These are phyloP conservation scores for Coptotermes formosanus DNA, from an alignment of 1,140 invertebrate genomes.

Conservation along the genomic window DNA sequence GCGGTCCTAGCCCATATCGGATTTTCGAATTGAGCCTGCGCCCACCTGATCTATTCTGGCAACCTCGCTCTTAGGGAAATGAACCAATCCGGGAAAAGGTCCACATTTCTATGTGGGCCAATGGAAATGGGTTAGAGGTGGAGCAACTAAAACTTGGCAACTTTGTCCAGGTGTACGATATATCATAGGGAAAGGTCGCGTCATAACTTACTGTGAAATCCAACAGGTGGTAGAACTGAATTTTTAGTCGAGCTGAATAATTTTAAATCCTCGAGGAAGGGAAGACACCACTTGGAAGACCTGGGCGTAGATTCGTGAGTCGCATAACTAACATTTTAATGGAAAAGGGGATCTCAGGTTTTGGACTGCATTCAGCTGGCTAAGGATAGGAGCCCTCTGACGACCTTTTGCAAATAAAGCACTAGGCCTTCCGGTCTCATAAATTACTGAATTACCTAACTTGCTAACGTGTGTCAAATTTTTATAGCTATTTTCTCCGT, in stretches of 20 bases:
- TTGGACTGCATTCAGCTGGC: no score
- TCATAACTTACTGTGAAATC: not conserved
- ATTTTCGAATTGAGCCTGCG: slow-evolving; percentile 6
- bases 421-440: no score
- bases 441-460: no score
- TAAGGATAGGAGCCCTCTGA: no score
- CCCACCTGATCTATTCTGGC: not conserved
- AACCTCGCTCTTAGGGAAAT: slow-evolving; percentile 2
- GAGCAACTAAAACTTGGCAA: not conserved
- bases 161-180: not conserved
- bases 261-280: no score
- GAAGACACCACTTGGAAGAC: no score
- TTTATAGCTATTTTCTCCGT: no score
- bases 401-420: no score
- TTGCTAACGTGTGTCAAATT: no score
- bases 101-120: not conserved
- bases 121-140: not conserved
- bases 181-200: not conserved
- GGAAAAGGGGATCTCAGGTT: no score
- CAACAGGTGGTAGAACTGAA: not conserved
- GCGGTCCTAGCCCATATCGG: not conserved
- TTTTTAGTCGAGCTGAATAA: not conserved
- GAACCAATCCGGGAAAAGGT: not conserved
- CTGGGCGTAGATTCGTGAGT: no score
- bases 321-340: no score